A percentile compares a stretch with the other conserved stretches of the same genome.
phyloP scores from a whole-genome alignment of 2,797 vertebrate species.

The Anolis apletophallus region DNA sequence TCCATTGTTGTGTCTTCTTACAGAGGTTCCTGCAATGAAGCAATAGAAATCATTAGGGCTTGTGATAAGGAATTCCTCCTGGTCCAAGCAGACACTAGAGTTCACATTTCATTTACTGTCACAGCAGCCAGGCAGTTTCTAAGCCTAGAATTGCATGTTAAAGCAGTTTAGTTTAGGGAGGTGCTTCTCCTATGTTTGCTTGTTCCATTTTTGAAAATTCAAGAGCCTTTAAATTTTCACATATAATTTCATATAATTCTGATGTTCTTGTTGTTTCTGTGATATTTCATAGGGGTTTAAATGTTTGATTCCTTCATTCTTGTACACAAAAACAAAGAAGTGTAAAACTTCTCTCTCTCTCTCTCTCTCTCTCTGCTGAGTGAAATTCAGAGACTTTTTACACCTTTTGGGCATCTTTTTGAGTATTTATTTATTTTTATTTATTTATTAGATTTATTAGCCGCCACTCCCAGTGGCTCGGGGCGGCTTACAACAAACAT shows the following conservation, averaged over 20 bases:
- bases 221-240: background rate
- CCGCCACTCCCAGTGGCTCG: no score
- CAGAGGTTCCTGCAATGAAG: conserved; percentile 65
- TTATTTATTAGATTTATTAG: no score
- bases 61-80: conserved; percentile 76
- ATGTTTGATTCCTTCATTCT: background rate
- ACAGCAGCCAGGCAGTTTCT: conserved; percentile 41
- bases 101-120: conserved; percentile 58
- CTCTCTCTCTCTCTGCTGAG: no score
- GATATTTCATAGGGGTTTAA: no score
- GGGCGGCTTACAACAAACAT: no score
- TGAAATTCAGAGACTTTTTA: no score
- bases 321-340: background rate
- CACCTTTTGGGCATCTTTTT: no score
- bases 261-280: no score
- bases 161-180: conserved; percentile 30
- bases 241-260: background rate
- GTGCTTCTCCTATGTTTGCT: background rate
- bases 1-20: conserved; percentile 63
- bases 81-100: conserved; percentile 63
- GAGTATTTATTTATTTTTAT: no score
- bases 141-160: conserved; percentile 57
- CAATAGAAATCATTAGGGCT: conserved; percentile 73
- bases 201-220: background rate
- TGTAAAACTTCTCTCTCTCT: no score